Conservation (phyloP, 2,113 vertebrate species). For the Leptosomus discolor region DNA sequence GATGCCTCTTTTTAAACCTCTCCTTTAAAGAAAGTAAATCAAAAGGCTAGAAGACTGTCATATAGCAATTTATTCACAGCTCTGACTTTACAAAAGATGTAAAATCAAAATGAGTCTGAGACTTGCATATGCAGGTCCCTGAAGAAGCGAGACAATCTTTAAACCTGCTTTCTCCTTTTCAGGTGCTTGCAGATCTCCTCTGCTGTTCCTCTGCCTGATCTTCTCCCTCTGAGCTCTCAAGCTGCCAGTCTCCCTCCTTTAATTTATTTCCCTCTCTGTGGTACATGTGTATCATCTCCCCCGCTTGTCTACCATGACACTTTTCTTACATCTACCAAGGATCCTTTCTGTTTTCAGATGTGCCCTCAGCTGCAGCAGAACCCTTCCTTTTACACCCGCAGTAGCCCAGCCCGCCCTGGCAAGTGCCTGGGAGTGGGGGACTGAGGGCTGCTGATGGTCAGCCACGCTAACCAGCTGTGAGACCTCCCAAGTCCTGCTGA, state of each 20-base stretch:
- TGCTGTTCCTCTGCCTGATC: neutral
- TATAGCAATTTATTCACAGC: neutral
- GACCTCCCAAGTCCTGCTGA: neutral
- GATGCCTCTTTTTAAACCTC: neutral
- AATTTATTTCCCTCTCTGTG: neutral
- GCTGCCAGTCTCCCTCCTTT: neutral
- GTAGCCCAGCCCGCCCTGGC: no score
- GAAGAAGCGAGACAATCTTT: neutral
- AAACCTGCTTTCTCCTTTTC: neutral
- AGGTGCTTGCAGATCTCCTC: neutral
- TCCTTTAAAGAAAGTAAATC: conserved; percentile 16
- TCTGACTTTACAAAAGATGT: neutral
- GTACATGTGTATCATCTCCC: neutral
- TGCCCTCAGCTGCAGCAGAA: neutral
- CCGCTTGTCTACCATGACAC: neutral
- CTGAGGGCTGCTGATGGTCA: neutral
- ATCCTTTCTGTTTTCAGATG: neutral
- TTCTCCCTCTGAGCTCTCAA: neutral
- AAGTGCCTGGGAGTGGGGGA: neutral
- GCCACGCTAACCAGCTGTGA: neutral
- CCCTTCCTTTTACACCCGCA: neutral
- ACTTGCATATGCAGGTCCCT: neutral
- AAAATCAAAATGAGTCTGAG: neutral
- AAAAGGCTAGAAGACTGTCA: neutral
- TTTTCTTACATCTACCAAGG: neutral